These are phyloP conservation scores for Drosophila equinoxialis DNA, from an alignment of 1,140 invertebrate species.

Conservation along the genomic window DNA sequence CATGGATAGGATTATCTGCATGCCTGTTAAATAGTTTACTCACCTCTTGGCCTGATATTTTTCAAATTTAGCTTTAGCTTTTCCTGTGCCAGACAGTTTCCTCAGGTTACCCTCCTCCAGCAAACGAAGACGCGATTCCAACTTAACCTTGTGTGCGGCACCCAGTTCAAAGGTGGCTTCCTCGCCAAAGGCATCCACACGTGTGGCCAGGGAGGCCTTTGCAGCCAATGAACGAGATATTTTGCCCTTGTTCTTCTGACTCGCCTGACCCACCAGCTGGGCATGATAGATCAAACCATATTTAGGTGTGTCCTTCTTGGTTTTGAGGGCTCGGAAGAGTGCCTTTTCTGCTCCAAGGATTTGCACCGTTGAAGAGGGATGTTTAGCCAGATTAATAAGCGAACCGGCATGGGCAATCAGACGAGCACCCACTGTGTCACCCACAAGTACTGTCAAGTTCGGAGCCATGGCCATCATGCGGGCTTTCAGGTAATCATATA, in stretches of 20 bases:
- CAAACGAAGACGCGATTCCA: conserved; percentile 90
- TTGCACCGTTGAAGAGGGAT: conserved; percentile 99
- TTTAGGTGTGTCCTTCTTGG: conserved; percentile 99
- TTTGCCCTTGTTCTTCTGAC: conserved; percentile 95
- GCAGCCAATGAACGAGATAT: conserved; percentile 98
- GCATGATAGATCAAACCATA: conserved; percentile 99
- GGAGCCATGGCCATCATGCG: conserved; percentile 99
- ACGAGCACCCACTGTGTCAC: conserved; percentile 97
- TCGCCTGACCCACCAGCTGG: conserved; percentile 94
- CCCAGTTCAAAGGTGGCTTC: conserved; percentile 91
- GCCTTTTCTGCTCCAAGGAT: conserved; percentile 99
- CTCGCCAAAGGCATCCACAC: conserved; percentile 98
- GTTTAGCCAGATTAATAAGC: conserved; percentile 97
- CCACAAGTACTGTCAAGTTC: conserved; percentile 97
- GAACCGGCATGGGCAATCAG: conserved; percentile 98
- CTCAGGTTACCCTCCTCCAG: conserved; percentile 93
- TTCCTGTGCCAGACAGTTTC: conserved; percentile 93
- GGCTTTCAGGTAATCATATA: conserved; percentile 97
- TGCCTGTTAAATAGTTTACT: conserved; percentile 38
- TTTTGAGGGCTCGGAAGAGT: conserved; percentile 97
- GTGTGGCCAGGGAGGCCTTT: conserved; percentile 95
- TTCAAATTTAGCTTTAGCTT: conserved; percentile 93
- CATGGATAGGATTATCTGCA: neutral
- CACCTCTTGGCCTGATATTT: conserved; percentile 93
- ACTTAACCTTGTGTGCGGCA: conserved; percentile 92